Percentiles rank a stretch among this genome's conserved stretches.
These are phyloP conservation scores for Caenorhabditis sp. DNA, from an alignment of 2,888 invertebrate genomes.

Conservation along the genomic window DNA sequence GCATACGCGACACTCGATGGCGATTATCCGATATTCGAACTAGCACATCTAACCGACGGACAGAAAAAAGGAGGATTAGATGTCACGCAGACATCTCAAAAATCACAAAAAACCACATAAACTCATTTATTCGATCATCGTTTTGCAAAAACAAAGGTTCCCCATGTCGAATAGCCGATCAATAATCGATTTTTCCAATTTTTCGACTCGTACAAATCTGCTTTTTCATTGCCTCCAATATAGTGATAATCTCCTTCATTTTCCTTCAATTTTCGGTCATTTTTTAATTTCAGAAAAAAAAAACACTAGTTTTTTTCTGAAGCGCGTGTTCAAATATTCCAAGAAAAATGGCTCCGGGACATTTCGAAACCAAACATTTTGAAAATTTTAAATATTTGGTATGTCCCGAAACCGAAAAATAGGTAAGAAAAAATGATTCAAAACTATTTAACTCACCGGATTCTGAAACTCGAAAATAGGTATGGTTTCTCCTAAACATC, in stretches of 20 bases:
- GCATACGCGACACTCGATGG: conserved; percentile 10
- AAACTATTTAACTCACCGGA: background rate
- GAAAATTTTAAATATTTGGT: too few species aligned
- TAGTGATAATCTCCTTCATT: conserved; percentile 18
- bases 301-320: too few species aligned
- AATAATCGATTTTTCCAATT: conserved; percentile 24
- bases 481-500: conserved; percentile 29
- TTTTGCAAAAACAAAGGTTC: conserved; percentile 35
- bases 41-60: background rate
- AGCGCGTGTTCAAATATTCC: too few species aligned
- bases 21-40: conserved; percentile 3
- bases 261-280: background rate
- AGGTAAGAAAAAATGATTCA: too few species aligned
- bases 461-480: conserved; percentile 31
- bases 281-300: too few species aligned
- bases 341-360: too few species aligned
- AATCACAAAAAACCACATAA: background rate
- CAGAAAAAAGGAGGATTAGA: background rate
- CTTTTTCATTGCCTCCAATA: conserved; percentile 13
- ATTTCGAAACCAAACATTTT: too few species aligned
- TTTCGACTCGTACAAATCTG: conserved; percentile 13
- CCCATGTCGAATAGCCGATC: conserved; percentile 33
- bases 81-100: background rate
- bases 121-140: conserved; percentile 2
- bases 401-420: too few species aligned